Evolutionary conservation across 1,140 invertebrate genomes (phyloP).

Genomic region (Aphaenogaster ashmeadi): DNA sequence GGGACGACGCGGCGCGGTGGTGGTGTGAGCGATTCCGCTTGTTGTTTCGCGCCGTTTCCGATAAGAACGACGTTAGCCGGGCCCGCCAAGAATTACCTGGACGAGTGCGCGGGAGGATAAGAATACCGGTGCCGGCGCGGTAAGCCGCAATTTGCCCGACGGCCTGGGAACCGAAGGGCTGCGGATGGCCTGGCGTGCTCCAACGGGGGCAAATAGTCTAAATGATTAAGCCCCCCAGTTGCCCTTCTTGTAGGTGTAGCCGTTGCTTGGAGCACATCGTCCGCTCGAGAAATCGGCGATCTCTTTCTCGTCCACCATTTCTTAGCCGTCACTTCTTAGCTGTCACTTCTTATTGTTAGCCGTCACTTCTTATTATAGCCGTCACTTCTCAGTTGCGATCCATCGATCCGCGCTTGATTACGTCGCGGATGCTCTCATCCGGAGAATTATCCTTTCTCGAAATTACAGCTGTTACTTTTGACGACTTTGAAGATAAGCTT

Average conservation of each 20-base stretch:
- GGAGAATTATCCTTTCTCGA: neutral
- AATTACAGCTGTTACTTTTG: no score
- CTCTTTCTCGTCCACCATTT: neutral
- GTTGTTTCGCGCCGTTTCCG: constrained; percentile 64
- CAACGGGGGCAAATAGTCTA: constrained; percentile 57
- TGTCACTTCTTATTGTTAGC: no score
- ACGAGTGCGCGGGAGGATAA: constrained; percentile 69
- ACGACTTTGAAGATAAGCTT: no score
- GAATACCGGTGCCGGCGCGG: constrained; percentile 70
- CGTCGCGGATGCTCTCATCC: neutral
- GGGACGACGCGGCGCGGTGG: no score
- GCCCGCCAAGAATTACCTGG: constrained; percentile 69
- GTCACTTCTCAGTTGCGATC: neutral
- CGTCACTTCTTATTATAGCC: neutral
- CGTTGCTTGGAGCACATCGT: constrained; percentile 13
- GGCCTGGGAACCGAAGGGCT: constrained; percentile 70
- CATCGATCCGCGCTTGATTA: neutral
- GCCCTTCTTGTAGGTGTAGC: neutral
- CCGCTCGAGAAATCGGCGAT: neutral
- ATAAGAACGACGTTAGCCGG: constrained; percentile 56
- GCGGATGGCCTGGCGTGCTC: constrained; percentile 38
- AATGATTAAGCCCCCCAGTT: constrained; percentile 53
- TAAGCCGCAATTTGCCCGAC: constrained; percentile 73
- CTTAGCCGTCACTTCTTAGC: neutral
- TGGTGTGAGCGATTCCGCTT: constrained; percentile 29